phyloP scores from a whole-genome alignment of 2,888 invertebrate genomes.

The Xestoiulus laeticollis region DNA sequence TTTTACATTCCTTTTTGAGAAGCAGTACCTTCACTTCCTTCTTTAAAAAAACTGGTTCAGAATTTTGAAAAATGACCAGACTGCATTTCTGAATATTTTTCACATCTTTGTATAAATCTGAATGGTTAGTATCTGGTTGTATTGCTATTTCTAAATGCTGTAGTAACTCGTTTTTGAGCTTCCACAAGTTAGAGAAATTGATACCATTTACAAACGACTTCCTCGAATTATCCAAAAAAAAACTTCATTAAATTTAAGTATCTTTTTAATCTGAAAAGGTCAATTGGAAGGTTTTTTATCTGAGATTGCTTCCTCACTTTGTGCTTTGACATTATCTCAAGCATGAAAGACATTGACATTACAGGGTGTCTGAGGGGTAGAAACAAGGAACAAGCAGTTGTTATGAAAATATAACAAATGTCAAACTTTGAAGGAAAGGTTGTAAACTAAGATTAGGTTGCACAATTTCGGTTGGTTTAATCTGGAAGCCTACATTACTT shows the following conservation, averaged over 20 bases:
- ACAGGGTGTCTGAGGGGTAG: background rate
- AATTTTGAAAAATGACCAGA: background rate
- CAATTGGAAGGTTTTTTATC: background rate
- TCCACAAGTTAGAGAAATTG: background rate
- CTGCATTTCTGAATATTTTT: background rate
- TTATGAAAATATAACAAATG: too few species aligned
- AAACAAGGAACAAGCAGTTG: too few species aligned
- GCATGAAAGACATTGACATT: constrained; percentile 33
- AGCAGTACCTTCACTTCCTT: background rate
- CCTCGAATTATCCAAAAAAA: background rate
- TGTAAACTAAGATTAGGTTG: too few species aligned
- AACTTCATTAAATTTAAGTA: background rate
- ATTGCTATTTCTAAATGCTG: too few species aligned
- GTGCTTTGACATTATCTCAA: background rate
- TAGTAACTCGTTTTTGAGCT: too few species aligned
- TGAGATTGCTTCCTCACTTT: background rate
- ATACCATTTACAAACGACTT: background rate
- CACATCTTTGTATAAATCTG: background rate
- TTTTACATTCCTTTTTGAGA: background rate
- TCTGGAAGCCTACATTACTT: too few species aligned
- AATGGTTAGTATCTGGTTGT: background rate
- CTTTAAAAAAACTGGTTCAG: background rate
- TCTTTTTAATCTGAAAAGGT: constrained; percentile 24
- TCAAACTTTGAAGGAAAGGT: too few species aligned
- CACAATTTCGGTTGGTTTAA: too few species aligned